These are phyloP conservation scores for Hemicrepidius hirtus DNA, from an alignment of 2,888 invertebrate species.

Conservation along the genomic window DNA sequence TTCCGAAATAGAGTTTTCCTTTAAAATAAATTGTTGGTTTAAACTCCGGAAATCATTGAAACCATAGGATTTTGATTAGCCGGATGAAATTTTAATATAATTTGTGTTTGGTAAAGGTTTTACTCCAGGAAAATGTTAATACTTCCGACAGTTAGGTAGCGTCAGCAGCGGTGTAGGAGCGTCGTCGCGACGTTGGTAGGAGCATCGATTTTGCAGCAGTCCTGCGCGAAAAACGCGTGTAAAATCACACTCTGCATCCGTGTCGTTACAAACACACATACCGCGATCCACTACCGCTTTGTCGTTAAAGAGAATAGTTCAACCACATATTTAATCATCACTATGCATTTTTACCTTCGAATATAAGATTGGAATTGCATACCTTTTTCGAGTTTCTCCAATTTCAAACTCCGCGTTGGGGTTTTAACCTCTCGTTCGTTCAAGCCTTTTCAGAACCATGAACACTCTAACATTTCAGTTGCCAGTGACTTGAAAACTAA, in stretches of 20 bases:
- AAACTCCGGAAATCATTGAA: too few species aligned
- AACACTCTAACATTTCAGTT: slow-evolving; percentile 16
- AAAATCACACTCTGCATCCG: slow-evolving; percentile 67
- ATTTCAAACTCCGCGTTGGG: background rate
- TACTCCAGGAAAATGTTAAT: background rate
- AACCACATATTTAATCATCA: slow-evolving; percentile 1
- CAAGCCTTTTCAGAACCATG: slow-evolving; percentile 20
- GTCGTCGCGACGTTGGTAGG: slow-evolving; percentile 59
- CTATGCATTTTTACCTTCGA: background rate
- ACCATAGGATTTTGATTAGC: too few species aligned
- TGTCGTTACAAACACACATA: slow-evolving; percentile 64
- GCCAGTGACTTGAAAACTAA: slow-evolving; percentile 27
- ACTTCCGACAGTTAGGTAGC: slow-evolving; percentile 24
- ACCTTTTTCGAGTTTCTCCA: background rate
- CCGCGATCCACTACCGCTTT: slow-evolving; percentile 51
- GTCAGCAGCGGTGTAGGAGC: slow-evolving; percentile 33
- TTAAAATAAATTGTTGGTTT: too few species aligned
- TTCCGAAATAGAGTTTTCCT: too few species aligned
- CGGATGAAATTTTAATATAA: background rate
- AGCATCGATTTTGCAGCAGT: slow-evolving; percentile 67
- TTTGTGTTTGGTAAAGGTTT: background rate
- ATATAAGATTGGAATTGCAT: background rate
- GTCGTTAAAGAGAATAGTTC: slow-evolving; percentile 17
- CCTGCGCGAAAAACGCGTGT: slow-evolving; percentile 67
- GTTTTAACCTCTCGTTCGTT: slow-evolving; percentile 24